Base-by-base conservation (phyloP, 2,113 vertebrate species). In the Symphodus melops region DNA sequence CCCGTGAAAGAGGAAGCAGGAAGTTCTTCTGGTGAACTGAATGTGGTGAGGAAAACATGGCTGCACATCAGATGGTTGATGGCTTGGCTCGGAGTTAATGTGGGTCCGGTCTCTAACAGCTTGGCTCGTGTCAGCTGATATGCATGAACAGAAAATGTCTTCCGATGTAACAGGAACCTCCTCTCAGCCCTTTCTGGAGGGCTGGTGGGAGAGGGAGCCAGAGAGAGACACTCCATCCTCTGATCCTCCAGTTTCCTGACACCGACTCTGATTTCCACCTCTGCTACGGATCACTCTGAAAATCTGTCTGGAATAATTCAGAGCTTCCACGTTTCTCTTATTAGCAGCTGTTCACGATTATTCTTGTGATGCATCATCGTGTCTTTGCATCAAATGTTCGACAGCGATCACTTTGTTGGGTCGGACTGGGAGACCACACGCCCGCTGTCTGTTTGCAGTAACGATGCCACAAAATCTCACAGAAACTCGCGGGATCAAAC, bases 261-360 rank as follows among this genome's bases (percentile, higher is more conserved):
- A 28, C 19, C 19, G 16, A 54, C 55, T 65, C n/a, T 62, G 28
- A 81, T 79, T 72, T 73, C 52, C 36, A 76, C 61, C 59, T 69
- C 60, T 62, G 23, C 39, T 9, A 36, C 23, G 25, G 13, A 68
- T 74, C 33, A 61, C 42, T 62, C 54, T 49, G n/a, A 52, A 55
- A 28, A 20, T 9, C 37, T 4, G 46, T 33, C 28, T 33, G 28
- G 28, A 33, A 33, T 33, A 33, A 33, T 5, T 5, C 28, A 33
- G 28, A 33, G 1, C 28, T 33, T 71, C 36, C 46, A 20, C 42
- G 33, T 21, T 39, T 66, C 42, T 20, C n/a, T n/a, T n/a, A n/a
- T 33, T 0, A 16, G 51, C 33, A 44, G 33, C 7, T 60, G n/a
- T 70, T 23, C 7, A 56, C 74, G 17, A 48, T 48, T 17, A 48